Percentiles rank a stretch among this genome's conserved stretches.
These are phyloP conservation scores for Seira sanloemensis DNA, from an alignment of 2,888 invertebrate genomes.

Conservation along the genomic window DNA sequence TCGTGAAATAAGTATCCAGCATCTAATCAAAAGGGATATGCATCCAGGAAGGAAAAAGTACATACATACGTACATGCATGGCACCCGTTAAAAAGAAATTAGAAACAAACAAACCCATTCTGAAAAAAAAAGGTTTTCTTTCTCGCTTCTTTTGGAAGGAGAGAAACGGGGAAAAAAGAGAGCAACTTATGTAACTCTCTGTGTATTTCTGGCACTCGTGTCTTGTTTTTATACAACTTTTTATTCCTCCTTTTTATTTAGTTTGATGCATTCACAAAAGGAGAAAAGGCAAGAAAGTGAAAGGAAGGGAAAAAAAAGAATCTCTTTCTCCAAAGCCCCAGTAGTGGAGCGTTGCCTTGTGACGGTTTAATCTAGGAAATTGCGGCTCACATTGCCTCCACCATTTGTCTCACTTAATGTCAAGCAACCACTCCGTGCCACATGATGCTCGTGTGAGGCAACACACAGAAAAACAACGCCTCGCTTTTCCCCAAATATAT, in stretches of 20 bases:
- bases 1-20: no score
- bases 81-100: background rate
- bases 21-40: no score
- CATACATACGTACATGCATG: background rate
- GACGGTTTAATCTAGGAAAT: constrained; percentile 83
- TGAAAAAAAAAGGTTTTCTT: background rate
- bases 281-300: constrained; percentile 28
- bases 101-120: constrained; percentile 1
- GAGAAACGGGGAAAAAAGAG: background rate
- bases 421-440: constrained; percentile 75
- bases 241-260: constrained; percentile 30
- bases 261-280: constrained; percentile 33
- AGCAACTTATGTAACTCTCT: no score
- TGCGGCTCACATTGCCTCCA: constrained; percentile 77
- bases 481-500: background rate
- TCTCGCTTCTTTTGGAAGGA: no score
- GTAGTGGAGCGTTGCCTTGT: constrained; percentile 75
- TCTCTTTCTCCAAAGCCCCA: constrained; percentile 24
- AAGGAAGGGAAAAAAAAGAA: constrained; percentile 24
- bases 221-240: constrained; percentile 17
- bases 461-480: constrained; percentile 10
- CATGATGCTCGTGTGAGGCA: constrained; percentile 71
- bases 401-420: constrained; percentile 82
- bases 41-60: background rate
- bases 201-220: background rate